Evolutionary conservation across 2,888 invertebrate species (phyloP), one percentile per base, ranked within the genome.

Genomic region (Chymomyza caudatula): DNA sequence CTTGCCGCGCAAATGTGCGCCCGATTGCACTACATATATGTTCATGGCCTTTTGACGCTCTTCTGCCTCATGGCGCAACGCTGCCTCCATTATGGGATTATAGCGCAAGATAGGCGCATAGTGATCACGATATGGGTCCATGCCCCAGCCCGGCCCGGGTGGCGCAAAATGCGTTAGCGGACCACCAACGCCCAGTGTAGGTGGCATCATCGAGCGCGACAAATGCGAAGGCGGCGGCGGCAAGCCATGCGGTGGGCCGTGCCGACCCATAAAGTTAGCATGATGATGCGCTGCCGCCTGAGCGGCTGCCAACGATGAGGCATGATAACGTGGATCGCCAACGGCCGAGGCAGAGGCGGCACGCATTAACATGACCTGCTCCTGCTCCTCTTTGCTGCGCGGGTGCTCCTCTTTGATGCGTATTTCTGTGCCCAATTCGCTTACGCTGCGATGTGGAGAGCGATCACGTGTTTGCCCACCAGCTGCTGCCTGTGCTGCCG

Each of bases 71-170:
- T 94, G 94, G 62, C 95, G 92, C 87, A 94, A 93, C 19, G 95
- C 95, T 13, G 94, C 95, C 80, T 95, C 95, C 91, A 96, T 93
- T 37, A 96, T 91, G 19, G 96, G 95, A 88, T 95, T 95, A 89
- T 95, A 95, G 62, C 95, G 93, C 89, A 94, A 91, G 73, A 95
- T 92, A 47, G 94, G 94, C 15, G 78, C 78, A 89, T 94, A 95
- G 29, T 93, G 92, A 85, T 92, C 92, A 60, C 94, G 92, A 91
- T 94, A 95, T 11, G 94, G 94, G 89, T 94, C 94, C 67, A 90
- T 87, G 22, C 88, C 77, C 93, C 93, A 93, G 17, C 88, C 86
- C 29, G 92, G 92, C 1, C 92, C 92, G 78, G 93, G 92, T 54
- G 93, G 92, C 56, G 92, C 92, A 62, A 92, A 92, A 77, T 93